These are phyloP conservation scores for Drosophila quadrilineata DNA, from an alignment of 1,140 invertebrate genomes.

Conservation along the genomic window DNA sequence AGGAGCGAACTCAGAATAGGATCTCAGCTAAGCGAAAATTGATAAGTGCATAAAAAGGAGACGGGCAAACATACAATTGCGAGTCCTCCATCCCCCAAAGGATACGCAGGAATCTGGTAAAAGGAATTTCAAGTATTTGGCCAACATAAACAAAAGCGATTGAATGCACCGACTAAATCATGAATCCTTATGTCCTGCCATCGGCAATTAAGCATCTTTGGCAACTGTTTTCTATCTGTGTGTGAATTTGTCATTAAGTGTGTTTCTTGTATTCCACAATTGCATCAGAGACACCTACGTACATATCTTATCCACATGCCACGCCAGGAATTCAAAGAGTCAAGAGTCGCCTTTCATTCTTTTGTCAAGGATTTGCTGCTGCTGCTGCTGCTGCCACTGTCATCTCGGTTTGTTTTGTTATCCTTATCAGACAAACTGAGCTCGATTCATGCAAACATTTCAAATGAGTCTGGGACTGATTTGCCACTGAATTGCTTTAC, in stretches of 20 bases:
- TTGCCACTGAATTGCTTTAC: not conserved
- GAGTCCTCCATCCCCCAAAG: too few relatives aligned
- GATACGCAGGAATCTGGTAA: constrained; percentile 6
- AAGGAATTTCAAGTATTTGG: constrained; percentile 29
- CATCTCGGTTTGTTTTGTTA: constrained; percentile 32
- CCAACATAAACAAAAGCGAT: constrained; percentile 32
- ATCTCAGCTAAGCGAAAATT: constrained; percentile 49
- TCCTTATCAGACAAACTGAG: constrained; percentile 18
- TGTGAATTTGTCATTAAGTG: constrained; percentile 16
- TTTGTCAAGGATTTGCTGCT: not conserved
- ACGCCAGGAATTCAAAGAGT: not conserved
- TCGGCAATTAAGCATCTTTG: constrained; percentile 47
- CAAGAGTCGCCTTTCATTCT: too few relatives aligned
- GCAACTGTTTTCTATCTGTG: too few relatives aligned
- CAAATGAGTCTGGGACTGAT: not conserved
- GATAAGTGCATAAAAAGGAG: constrained; percentile 65
- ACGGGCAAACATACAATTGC: constrained; percentile 13
- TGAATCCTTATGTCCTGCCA: not conserved
- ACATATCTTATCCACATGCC: not conserved
- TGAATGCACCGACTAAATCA: not conserved
- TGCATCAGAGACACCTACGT: too few relatives aligned
- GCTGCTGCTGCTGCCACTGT: constrained; percentile 10
- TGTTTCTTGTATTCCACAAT: too few relatives aligned
- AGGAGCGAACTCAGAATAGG: too few relatives aligned
- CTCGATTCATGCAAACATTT: constrained; percentile 15